phyloP scores from a whole-genome alignment of 2,113 vertebrate species.

The Theropithecus gelada region DNA sequence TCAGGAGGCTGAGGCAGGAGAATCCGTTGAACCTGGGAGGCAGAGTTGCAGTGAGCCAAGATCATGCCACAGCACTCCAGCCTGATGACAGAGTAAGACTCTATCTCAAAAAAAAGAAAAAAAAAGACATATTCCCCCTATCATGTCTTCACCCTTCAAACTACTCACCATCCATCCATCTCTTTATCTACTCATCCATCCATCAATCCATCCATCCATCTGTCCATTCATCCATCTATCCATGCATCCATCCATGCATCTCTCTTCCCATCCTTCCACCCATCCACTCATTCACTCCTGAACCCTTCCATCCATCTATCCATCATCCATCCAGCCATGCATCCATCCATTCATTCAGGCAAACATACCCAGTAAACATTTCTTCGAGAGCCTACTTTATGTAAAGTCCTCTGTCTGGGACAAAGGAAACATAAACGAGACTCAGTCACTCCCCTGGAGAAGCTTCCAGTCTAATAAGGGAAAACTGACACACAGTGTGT shows the following conservation, averaged over 20 bases:
- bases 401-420: not conserved
- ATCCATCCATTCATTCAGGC: not conserved
- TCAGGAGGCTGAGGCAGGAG: too few species aligned
- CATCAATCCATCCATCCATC: not conserved
- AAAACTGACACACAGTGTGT: not conserved
- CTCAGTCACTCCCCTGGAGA: not conserved
- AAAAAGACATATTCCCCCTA: too few species aligned
- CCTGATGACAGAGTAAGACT: too few species aligned
- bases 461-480: not conserved
- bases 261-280: not conserved
- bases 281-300: not conserved
- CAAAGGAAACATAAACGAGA: not conserved
- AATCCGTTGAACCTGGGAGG: too few species aligned
- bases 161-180: too few species aligned
- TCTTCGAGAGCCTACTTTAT: not conserved
- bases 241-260: too few species aligned
- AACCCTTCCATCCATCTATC: too few species aligned
- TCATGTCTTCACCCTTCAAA: too few species aligned
- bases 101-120: too few species aligned
- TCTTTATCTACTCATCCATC: too few species aligned
- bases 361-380: not conserved
- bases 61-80: too few species aligned
- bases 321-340: not conserved
- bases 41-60: too few species aligned
- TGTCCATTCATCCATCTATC: accelerated